Conservation (phyloP, 2,797 vertebrate species). For the Rallus crepitans region DNA sequence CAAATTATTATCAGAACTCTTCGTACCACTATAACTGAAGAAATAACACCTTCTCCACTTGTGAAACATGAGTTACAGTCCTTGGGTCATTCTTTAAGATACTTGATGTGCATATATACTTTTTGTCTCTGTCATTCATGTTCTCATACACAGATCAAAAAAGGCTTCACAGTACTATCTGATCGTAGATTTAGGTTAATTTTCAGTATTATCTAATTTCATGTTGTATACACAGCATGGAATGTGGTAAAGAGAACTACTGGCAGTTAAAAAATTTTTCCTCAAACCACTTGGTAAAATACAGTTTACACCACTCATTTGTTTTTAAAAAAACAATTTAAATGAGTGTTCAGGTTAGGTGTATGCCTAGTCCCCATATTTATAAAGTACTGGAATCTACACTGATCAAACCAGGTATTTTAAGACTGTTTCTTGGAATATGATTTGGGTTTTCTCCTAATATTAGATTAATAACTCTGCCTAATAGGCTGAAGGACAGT, state of each 20-base stretch:
- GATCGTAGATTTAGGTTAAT: neutral
- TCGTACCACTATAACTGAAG: neutral
- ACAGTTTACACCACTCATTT: neutral
- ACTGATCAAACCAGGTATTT: neutral
- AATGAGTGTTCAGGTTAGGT: neutral
- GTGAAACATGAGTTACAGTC: neutral
- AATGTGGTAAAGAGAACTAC: neutral
- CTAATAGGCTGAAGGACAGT: neutral
- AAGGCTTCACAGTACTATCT: neutral
- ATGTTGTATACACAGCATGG: neutral
- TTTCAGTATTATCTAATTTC: neutral
- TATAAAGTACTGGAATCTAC: neutral
- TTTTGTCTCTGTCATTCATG: neutral
- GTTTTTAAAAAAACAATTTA: neutral
- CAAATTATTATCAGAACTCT: neutral
- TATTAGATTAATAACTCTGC: neutral
- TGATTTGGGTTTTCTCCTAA: neutral
- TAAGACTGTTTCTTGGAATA: neutral
- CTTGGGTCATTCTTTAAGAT: neutral
- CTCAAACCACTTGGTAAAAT: neutral
- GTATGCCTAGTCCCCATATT: neutral
- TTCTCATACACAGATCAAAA: neutral
- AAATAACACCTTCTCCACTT: neutral
- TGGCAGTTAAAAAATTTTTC: neutral
- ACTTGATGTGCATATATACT: neutral